Evolutionary conservation across 2,113 vertebrate species (phyloP), one percentile per base, ranked within the genome.

Genomic region (Zosterops lateralis): DNA sequence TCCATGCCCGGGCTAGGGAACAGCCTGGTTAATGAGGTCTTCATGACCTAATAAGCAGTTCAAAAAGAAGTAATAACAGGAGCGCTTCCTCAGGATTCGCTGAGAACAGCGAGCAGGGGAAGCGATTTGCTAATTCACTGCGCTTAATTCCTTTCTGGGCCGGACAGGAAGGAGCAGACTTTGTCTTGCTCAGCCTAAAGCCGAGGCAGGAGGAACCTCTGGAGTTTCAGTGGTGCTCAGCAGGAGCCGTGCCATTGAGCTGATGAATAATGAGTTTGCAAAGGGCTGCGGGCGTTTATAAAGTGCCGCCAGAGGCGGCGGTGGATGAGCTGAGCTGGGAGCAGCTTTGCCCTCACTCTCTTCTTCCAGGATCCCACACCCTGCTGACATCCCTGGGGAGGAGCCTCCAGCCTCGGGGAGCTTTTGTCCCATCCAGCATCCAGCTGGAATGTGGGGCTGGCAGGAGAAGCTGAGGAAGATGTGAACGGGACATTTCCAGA

Each of bases 241-340:
- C 62, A 17, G 51, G 21, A 17, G 50, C 31, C 7, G 20, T 1
- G 64, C 6, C 1, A 5, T 22, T 58, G 28, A 1, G 12, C 17
- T 1, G 28, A 7, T 10, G 12, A 15, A 7, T 0, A 26, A 44
- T 7, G 66, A 21, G 20, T 36, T 21, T 24, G 29, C 8, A 3
- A n/a, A 65, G 71, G n/a, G 65, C 78, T 51, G 20, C 1, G 1
- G 29, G 44, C 0, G 1, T 14, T 72, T 6, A 0, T 12, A 0
- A 16, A 48, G 71, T 1, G 6, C 14, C 5, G 2, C n/a, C 24
- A 38, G 85, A 21, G 45, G 36, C 0, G 10, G 50, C 0, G 40
- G 31, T 3, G 6, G 58, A 4, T 1, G 75, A 25, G 64, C 72
- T 18, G 75, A 34, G 71, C 79, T 14, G 62, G 53, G 79, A 2